These are phyloP conservation scores for Conomelus anceps DNA, from an alignment of 2,888 invertebrate genomes.

Conservation along the genomic window DNA sequence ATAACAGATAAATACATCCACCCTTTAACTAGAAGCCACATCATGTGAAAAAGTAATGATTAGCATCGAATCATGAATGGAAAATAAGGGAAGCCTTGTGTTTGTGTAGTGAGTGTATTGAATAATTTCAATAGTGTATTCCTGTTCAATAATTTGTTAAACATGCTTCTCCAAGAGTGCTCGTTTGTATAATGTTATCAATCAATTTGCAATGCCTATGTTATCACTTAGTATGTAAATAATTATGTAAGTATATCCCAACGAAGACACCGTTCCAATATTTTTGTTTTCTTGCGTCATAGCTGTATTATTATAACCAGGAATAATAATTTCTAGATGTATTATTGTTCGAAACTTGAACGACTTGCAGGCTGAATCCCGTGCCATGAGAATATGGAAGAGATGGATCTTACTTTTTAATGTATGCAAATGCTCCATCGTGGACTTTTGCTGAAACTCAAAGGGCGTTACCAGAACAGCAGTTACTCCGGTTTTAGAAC, in stretches of 20 bases:
- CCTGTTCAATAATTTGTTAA: too few relatives aligned
- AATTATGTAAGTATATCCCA: neutral
- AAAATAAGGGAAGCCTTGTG: too few relatives aligned
- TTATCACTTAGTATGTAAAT: too few relatives aligned
- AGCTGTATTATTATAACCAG: neutral
- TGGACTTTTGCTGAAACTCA: neutral
- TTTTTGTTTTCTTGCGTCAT: neutral
- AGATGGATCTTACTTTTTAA: neutral
- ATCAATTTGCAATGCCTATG: too few relatives aligned
- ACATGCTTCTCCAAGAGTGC: too few relatives aligned
- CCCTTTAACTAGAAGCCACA: too few relatives aligned
- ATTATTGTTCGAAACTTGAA: neutral
- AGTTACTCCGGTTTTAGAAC: neutral
- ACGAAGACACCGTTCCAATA: neutral
- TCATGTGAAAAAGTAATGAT: too few relatives aligned
- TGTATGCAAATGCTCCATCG: neutral
- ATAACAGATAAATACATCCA: too few relatives aligned
- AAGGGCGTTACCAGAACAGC: neutral
- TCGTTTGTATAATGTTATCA: neutral
- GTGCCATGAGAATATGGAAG: neutral
- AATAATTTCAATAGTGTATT: too few relatives aligned
- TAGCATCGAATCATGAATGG: too few relatives aligned
- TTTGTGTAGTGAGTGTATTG: too few relatives aligned
- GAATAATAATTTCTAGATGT: neutral
- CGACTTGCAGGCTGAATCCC: neutral